Evolutionary conservation across 2,797 vertebrate species (phyloP).

Genomic region (Sciurus vulgaris): DNA sequence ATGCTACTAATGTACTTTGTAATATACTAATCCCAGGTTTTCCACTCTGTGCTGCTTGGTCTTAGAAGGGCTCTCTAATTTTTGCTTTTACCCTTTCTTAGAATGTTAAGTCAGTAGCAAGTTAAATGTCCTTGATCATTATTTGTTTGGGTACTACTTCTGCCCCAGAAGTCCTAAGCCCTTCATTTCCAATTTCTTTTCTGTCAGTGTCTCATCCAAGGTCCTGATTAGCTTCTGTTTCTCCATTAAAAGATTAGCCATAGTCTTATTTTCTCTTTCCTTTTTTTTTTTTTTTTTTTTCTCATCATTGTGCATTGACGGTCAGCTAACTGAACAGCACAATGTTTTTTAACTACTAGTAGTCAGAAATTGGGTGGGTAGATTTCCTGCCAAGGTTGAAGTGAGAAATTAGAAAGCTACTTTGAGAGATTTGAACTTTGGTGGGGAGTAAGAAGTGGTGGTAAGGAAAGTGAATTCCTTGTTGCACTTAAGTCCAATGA

Average conservation of each 20-base stretch:
- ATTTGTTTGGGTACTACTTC: background rate
- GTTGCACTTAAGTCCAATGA: background rate
- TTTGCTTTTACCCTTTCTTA: background rate
- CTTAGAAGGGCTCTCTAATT: background rate
- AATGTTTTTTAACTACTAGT: background rate
- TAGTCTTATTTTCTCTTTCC: background rate
- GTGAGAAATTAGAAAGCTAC: conserved; percentile 8
- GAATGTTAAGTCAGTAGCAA: conserved; percentile 30
- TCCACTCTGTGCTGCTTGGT: background rate
- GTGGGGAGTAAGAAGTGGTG: background rate
- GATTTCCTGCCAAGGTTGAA: background rate
- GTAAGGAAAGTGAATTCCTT: conserved; percentile 15
- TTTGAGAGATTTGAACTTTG: conserved; percentile 22
- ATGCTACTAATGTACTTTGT: background rate
- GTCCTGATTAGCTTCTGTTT: background rate
- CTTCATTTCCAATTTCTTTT: background rate
- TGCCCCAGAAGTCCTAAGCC: background rate
- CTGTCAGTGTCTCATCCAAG: background rate
- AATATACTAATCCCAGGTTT: background rate
- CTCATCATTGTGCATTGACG: background rate
- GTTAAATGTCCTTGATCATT: background rate
- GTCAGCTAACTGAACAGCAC: background rate
- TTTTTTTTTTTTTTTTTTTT: background rate
- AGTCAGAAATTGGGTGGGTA: conserved; percentile 7
- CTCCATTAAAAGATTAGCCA: background rate